These are phyloP conservation scores for Rachycentron canadum DNA, from an alignment of 2,797 vertebrate species.

Conservation along the genomic window DNA sequence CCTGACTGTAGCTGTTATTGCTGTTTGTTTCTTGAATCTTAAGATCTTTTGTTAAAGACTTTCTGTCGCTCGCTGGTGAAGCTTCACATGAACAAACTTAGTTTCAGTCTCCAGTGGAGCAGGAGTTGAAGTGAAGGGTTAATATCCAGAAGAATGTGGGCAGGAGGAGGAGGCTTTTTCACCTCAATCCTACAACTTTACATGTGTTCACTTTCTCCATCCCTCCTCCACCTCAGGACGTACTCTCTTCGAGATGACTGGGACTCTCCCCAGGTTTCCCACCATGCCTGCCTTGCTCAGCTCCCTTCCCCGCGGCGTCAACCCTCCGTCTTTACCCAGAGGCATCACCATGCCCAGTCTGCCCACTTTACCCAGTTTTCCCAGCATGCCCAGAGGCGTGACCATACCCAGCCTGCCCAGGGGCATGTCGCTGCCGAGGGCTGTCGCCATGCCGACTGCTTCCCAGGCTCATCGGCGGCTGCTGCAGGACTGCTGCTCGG, in stretches of 20 bases:
- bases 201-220: slow-evolving; percentile 7
- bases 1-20: too few relatives aligned
- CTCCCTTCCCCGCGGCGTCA: slow-evolving; percentile 41
- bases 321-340: slow-evolving; percentile 44
- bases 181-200: background rate
- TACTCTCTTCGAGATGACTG: slow-evolving; percentile 46
- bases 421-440: slow-evolving; percentile 42
- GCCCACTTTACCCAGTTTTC: slow-evolving; percentile 32
- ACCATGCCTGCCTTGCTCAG: slow-evolving; percentile 34
- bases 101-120: background rate
- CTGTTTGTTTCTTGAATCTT: background rate
- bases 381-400: slow-evolving; percentile 36
- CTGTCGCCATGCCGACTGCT: slow-evolving; percentile 38
- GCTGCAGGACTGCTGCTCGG: slow-evolving; percentile 67
- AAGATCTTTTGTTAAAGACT: background rate
- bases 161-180: background rate
- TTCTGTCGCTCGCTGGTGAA: background rate
- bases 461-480: slow-evolving; percentile 62
- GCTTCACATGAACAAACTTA: background rate
- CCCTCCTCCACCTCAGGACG: slow-evolving; percentile 5
- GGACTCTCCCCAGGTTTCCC: slow-evolving; percentile 54
- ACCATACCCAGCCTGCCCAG: slow-evolving; percentile 47
- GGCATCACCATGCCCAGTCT: slow-evolving; percentile 43
- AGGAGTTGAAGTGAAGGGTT: slow-evolving; percentile 28
- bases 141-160: slow-evolving; percentile 54